A percentile compares a stretch with the other conserved stretches of the same genome.
phyloP scores from a whole-genome alignment of 92 coral and sea anemone genomes.

The Actinostola sp. region DNA sequence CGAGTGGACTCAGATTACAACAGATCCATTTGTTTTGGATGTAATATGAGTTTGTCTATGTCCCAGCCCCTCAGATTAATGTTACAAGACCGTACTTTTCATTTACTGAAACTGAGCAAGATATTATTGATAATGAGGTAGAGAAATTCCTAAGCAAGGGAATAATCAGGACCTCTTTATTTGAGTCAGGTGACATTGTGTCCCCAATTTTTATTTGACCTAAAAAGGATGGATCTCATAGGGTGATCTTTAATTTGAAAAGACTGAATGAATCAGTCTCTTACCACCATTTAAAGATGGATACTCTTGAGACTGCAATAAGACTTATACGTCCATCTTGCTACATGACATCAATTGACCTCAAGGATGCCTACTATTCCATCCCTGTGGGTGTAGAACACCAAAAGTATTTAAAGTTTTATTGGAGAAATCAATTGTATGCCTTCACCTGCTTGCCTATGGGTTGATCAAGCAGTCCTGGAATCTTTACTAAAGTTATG shows the following conservation, averaged over 20 bases:
- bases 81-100: conserved; percentile 12
- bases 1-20: conserved; percentile 40
- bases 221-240: conserved; percentile 54
- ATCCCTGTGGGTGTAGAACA: too few species aligned
- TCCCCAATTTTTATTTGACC: conserved; percentile 62
- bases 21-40: conserved; percentile 61
- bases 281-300: conserved; percentile 55
- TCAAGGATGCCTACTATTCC: too few species aligned
- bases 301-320: conserved; percentile 47
- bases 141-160: conserved; percentile 42
- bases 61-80: conserved; percentile 14
- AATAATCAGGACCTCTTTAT: conserved; percentile 29
- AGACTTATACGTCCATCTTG: too few species aligned
- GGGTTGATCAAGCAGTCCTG: too few species aligned
- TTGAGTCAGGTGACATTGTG: conserved; percentile 20
- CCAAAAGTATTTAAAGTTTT: too few species aligned
- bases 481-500: too few species aligned
- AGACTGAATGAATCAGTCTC: conserved; percentile 33
- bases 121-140: conserved; percentile 44
- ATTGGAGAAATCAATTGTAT: too few species aligned
- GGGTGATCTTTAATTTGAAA: conserved; percentile 55
- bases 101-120: conserved; percentile 39
- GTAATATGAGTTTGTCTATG: conserved; percentile 45
- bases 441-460: too few species aligned
- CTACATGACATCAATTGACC: too few species aligned